Evolutionary conservation across 1,140 invertebrate species (phyloP), one percentile per base, ranked within the genome.

Genomic region (Cepaea nemoralis): DNA sequence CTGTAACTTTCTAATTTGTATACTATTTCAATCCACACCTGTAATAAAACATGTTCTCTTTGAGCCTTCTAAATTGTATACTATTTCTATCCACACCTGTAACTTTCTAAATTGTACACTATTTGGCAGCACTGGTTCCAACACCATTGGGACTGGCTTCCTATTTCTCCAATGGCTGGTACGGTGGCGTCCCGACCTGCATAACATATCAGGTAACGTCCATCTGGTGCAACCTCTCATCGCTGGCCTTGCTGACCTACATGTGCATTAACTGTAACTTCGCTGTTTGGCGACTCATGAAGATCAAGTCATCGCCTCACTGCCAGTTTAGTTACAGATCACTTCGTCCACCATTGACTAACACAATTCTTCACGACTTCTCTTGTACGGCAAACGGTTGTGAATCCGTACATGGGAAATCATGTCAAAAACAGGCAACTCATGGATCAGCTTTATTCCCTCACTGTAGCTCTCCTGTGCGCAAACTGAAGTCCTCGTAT

Each of bases 151-250:
- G 85, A 0, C 78, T 87, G 55, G 83, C 85, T 1, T 86, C 87
- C 0, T 87, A 84, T 31, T 87, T 88, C 80, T 80, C 82, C 39
- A 77, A 81, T 6, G 80, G 80, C 40, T 88, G 87, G 87, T 87
- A 88, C 70, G 86, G 87, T 42, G 87, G 87, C 1, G 75, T 81
- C 6, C 73, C 80, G 6, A 87, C 87, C 12, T 88, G 87, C 78
- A 80, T 82, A 37, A 84, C 86, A 55, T 87, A 85, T 48, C 87
- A 88, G 77, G 84, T 88, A 50, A 87, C 87, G 27, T 83, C 84
- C 19, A 80, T 78, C 8, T 88, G 85, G 85, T 86, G 85, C 76
- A 86, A 83, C 35, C 69, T 88, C 27, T 83, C 84, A 0, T 83
- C 86, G 19, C 83, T 88, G 73, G 82, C 79, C 42, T 45, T 88